phyloP scores from a whole-genome alignment of 2,888 invertebrate species.

The Tipula confusa region DNA sequence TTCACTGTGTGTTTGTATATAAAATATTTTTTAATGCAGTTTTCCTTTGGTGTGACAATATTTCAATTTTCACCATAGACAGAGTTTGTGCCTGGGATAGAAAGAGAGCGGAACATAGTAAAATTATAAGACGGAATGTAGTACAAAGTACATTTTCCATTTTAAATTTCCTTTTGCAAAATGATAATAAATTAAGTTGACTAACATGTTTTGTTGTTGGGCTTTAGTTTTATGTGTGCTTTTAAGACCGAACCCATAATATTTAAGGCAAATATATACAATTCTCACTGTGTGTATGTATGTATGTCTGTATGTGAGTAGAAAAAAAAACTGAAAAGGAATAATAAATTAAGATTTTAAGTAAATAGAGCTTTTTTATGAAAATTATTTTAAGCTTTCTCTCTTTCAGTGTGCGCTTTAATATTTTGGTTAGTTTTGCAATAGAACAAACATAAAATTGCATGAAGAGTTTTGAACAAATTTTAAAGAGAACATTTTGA shows the following conservation, averaged over 20 bases:
- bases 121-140: background rate
- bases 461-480: background rate
- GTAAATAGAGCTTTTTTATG: background rate
- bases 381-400: background rate
- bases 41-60: background rate
- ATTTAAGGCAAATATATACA: background rate
- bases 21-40: background rate
- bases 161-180: background rate
- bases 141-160: background rate
- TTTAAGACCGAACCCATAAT: background rate
- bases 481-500: background rate
- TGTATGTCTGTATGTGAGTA: background rate
- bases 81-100: too few relatives aligned
- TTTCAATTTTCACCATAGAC: background rate
- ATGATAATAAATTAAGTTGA: background rate
- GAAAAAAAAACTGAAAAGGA: background rate
- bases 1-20: background rate
- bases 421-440: background rate
- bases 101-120: background rate
- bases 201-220: background rate
- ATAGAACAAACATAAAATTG: background rate
- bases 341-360: background rate
- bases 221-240: background rate
- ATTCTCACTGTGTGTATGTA: background rate
- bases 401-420: background rate